A percentile compares a stretch with the other conserved stretches of the same genome.
These are phyloP conservation scores for Agrochola macilenta DNA, from an alignment of 2,888 invertebrate species.

Conservation along the genomic window DNA sequence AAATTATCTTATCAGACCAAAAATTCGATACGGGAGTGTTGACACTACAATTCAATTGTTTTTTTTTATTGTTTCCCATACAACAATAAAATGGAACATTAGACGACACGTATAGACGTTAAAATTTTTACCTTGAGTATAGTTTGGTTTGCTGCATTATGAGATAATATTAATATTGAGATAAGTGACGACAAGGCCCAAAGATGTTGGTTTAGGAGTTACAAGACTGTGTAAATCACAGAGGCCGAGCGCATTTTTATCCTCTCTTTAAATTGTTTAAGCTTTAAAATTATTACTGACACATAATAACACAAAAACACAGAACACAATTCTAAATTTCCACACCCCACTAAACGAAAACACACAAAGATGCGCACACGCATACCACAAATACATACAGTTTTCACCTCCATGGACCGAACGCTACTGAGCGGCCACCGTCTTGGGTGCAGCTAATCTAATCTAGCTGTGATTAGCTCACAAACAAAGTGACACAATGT, in stretches of 20 bases:
- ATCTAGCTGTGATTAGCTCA: constrained; percentile 62
- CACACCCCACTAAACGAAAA: constrained; percentile 8
- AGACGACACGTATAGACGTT: background rate
- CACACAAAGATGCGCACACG: constrained; percentile 13
- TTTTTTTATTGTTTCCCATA: constrained; percentile 3
- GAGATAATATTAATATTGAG: constrained; percentile 24
- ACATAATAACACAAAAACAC: constrained; percentile 17
- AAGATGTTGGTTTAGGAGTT: constrained; percentile 25
- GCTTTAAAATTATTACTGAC: background rate
- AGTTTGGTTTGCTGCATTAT: background rate
- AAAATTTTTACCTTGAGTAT: constrained; percentile 22
- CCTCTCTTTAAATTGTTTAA: background rate
- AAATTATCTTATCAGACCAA: constrained; percentile 34
- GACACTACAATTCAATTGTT: constrained; percentile 15
- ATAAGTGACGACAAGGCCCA: constrained; percentile 27
- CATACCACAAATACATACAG: constrained; percentile 57
- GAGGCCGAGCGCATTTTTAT: background rate
- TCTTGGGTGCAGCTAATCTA: constrained; percentile 58
- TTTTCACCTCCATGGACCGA: constrained; percentile 68
- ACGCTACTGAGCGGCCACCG: constrained; percentile 54
- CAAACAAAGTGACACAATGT: constrained; percentile 59
- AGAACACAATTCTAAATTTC: constrained; percentile 1
- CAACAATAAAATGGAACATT: background rate
- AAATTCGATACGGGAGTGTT: constrained; percentile 17
- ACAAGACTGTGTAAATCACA: constrained; percentile 3